These are phyloP conservation scores for Anas platyrhynchos DNA, from an alignment of 2,113 vertebrate species.

Conservation along the genomic window DNA sequence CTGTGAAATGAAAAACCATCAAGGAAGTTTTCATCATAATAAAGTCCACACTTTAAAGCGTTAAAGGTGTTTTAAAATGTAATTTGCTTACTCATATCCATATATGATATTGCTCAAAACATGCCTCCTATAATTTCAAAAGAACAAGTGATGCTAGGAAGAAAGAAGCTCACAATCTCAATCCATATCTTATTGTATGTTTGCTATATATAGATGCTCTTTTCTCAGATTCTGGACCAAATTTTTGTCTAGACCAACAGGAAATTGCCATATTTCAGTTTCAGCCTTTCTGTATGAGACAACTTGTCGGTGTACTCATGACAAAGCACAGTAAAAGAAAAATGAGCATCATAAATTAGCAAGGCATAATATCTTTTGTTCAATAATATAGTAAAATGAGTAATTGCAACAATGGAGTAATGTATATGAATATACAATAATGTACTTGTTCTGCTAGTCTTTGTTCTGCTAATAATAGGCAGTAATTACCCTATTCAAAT, in stretches of 20 bases:
- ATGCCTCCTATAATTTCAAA: not conserved
- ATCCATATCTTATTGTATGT: not conserved
- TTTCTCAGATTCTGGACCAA: not conserved
- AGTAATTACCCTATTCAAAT: conserved; percentile 28
- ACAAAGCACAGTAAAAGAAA: not conserved
- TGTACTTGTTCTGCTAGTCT: not conserved
- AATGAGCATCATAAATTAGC: not conserved
- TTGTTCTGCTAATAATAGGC: conserved; percentile 31
- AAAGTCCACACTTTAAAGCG: not conserved
- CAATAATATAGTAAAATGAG: not conserved
- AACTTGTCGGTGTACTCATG: not conserved
- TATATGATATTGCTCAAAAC: not conserved
- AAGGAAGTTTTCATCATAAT: not conserved
- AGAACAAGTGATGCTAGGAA: not conserved
- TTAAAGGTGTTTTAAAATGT: not conserved
- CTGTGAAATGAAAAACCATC: not conserved
- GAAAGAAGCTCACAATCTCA: not conserved
- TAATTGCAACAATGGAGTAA: conserved; percentile 1
- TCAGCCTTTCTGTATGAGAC: not conserved
- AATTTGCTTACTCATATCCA: not conserved
- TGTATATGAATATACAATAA: not conserved
- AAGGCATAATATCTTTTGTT: not conserved
- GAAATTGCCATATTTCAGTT: not conserved
- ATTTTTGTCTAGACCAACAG: not conserved
- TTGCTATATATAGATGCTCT: not conserved